phyloP scores from a whole-genome alignment of 2,888 invertebrate species.

The Cryptus armator region DNA sequence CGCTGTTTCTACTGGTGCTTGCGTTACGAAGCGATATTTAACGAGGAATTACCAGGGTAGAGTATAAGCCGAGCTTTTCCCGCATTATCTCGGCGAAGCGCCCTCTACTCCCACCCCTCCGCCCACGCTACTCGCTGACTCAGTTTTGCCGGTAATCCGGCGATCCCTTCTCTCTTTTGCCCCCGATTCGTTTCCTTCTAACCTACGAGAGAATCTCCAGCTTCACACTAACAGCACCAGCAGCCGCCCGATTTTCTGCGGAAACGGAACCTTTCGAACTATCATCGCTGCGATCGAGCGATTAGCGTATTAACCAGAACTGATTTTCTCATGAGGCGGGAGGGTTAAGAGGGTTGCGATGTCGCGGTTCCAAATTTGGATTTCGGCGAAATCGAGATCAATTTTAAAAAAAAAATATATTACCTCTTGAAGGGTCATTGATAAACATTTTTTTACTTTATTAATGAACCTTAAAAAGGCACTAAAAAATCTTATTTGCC shows the following conservation, averaged over 20 bases:
- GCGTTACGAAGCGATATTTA: slow-evolving; percentile 77
- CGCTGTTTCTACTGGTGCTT: slow-evolving; percentile 61
- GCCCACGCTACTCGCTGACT: slow-evolving; percentile 72
- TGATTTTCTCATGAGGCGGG: too few species aligned
- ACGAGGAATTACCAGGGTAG: slow-evolving; percentile 77
- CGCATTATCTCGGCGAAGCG: slow-evolving; percentile 77
- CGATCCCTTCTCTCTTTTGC: slow-evolving; percentile 47
- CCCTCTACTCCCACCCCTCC: slow-evolving; percentile 16
- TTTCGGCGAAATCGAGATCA: not conserved
- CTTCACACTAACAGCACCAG: not conserved
- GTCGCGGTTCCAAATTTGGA: slow-evolving; percentile 23
- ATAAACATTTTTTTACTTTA: too few species aligned
- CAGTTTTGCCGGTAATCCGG: slow-evolving; percentile 77
- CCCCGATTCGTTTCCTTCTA: slow-evolving; percentile 43
- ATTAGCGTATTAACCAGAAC: slow-evolving; percentile 72
- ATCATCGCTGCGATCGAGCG: slow-evolving; percentile 72
- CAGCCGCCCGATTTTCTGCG: slow-evolving; percentile 47
- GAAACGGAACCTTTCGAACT: slow-evolving; percentile 68
- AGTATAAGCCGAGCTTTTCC: slow-evolving; percentile 79
- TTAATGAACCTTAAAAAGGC: too few species aligned
- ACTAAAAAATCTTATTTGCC: too few species aligned
- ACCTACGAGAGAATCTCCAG: slow-evolving; percentile 24
- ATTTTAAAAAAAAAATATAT: not conserved
- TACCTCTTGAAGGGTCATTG: slow-evolving; percentile 3
- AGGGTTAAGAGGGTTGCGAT: not conserved